Evolutionary conservation across 1,140 invertebrate genomes (phyloP).

Genomic region (Anthonomus grandis): DNA sequence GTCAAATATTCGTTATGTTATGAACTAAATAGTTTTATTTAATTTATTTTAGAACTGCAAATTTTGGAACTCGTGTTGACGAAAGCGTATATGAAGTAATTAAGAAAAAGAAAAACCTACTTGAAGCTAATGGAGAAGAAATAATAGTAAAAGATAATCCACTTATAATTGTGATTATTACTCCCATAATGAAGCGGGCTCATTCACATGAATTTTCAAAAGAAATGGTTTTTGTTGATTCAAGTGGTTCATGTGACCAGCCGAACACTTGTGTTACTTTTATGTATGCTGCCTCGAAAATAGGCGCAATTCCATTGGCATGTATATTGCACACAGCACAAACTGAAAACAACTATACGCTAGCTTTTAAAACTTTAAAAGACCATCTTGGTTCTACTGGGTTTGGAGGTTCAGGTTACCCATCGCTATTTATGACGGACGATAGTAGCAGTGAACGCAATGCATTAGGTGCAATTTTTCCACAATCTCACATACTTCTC

Average conservation of each 20-base stretch:
- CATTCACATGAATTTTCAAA: not conserved
- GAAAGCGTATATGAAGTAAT: not conserved
- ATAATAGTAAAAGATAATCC: slow-evolving; percentile 4
- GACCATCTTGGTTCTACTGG: not conserved
- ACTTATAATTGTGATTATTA: not conserved
- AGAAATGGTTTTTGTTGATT: slow-evolving; percentile 1
- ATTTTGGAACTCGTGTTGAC: slow-evolving; percentile 1
- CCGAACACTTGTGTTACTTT: no score
- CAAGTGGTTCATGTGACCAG: not conserved
- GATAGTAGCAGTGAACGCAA: slow-evolving; percentile 1
- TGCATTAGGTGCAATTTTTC: not conserved
- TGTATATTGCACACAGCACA: slow-evolving; percentile 4
- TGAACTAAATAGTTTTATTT: not conserved
- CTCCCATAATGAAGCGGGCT: slow-evolving; percentile 3
- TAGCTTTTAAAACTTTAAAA: slow-evolving; percentile 1
- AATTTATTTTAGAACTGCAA: slow-evolving; percentile 5
- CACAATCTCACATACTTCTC: no score
- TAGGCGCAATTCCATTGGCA: slow-evolving; percentile 6
- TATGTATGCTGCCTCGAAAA: slow-evolving; percentile 3
- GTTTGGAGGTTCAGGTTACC: slow-evolving; percentile 7
- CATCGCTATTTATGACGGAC: slow-evolving; percentile 1
- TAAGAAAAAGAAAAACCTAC: not conserved
- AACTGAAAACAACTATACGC: slow-evolving; percentile 1
- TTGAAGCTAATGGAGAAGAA: slow-evolving; percentile 1
- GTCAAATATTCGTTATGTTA: not conserved